Evolutionary conservation across 2,797 vertebrate species (phyloP), one percentile per base, ranked within the genome.

Genomic region (Microctenopoma steveboyesi): DNA sequence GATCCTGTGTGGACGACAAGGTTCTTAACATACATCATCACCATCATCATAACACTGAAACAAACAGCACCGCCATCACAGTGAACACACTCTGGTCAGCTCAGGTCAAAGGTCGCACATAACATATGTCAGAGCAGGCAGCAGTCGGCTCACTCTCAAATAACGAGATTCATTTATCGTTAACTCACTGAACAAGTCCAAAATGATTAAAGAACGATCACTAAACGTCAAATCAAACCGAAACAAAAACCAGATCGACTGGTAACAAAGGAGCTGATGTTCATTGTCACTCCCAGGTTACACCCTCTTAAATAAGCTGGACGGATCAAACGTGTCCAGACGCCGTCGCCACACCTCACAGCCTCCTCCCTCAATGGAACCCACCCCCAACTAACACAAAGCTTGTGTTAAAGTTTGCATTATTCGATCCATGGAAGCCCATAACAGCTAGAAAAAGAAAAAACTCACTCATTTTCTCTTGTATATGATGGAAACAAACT

Each of bases 81-180:
- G 68, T 69, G 68, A 79, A 57, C 54, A 71, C 69, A 65, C 64
- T 42, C 50, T 59, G 47, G 40, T 52, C 25, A 59, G 42, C 33
- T 40, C 22, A 8, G 64, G 64, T 72, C 46, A 65, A 76, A 62
- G 71, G 63, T 74, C 58, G 65, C 33, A 33, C 14, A 27, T 25
- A 60, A 70, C 53, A 33, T 25, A 33, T 25, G 64, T 64, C 37
- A 12, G 5, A 59, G 15, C 3, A 45, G 13, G 16, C 45, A 3
- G 53, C 47, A 10, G 39, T 15, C 62, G 1, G 42, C 33, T 40
- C 22, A 8, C 13, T 10, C 37, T 0, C 54, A 16, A 4, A 53
- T 46, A 54, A 14, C 11, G 40, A 53, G 28, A 15, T 16, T 15
- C 8, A 33, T 30, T 30, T 7, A 30, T 4, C 16, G 27, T 13